Conservation (phyloP, 2,888 invertebrate species). For the Amphipoea lucens region DNA sequence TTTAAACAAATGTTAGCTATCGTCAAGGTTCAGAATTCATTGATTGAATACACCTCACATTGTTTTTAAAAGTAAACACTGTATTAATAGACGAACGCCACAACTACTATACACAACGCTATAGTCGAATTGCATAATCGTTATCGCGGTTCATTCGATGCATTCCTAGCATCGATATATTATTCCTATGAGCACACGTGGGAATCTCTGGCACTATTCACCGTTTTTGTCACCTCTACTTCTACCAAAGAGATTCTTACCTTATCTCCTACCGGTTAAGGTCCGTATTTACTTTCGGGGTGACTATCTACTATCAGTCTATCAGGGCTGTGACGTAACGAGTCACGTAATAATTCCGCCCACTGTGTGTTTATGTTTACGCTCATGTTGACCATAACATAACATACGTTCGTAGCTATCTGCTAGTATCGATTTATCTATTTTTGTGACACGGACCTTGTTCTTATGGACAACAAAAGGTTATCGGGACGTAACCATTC, state of each 20-base stretch:
- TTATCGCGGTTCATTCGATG: constrained; percentile 39
- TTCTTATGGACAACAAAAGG: constrained; percentile 22
- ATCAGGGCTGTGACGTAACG: constrained; percentile 57
- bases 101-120: constrained; percentile 9
- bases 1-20: background rate
- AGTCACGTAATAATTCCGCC: constrained; percentile 59
- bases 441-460: constrained; percentile 34
- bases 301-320: constrained; percentile 47
- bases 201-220: constrained; percentile 63
- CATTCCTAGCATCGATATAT: constrained; percentile 31
- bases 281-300: constrained; percentile 27
- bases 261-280: constrained; percentile 4
- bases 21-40: background rate
- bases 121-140: constrained; percentile 54
- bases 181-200: constrained; percentile 43
- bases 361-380: constrained; percentile 70
- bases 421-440: constrained; percentile 41
- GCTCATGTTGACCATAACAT: constrained; percentile 49
- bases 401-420: constrained; percentile 39
- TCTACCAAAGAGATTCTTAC: constrained; percentile 6
- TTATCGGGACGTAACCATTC: constrained; percentile 43
- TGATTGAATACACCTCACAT: background rate
- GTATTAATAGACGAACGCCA: constrained; percentile 16
- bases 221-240: constrained; percentile 41
- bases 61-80: background rate